A percentile compares a stretch with the other conserved stretches of the same genome.
These are phyloP conservation scores for Etheostoma spectabile DNA, from an alignment of 2,113 vertebrate species.

Conservation along the genomic window DNA sequence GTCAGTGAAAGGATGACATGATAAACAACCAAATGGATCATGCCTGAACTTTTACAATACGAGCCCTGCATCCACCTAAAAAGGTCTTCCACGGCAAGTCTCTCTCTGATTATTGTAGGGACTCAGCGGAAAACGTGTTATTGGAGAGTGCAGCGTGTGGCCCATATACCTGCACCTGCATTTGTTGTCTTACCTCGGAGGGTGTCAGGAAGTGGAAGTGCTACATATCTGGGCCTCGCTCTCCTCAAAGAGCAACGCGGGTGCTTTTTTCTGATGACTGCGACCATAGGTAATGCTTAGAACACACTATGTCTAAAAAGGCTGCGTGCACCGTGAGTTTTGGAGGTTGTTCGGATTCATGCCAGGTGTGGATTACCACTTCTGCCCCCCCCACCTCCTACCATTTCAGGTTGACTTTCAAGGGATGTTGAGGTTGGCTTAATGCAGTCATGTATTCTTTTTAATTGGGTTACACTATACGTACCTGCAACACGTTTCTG, in stretches of 20 bases:
- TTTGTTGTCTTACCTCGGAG: constrained; percentile 41
- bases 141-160: not conserved
- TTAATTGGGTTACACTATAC: not conserved
- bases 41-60: not conserved
- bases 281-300: constrained; percentile 71
- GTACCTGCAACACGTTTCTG: not conserved
- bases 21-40: constrained; percentile 2
- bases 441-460: not conserved
- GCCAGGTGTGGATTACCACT: constrained; percentile 69
- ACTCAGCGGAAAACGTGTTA: not conserved
- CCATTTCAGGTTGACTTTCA: constrained; percentile 60
- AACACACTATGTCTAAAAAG: constrained; percentile 54
- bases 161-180: constrained; percentile 71
- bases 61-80: not conserved
- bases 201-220: constrained; percentile 34
- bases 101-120: not conserved
- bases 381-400: constrained; percentile 10
- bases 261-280: constrained; percentile 75
- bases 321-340: constrained; percentile 50
- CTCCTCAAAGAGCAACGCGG: constrained; percentile 62
- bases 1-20: constrained; percentile 13
- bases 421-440: constrained; percentile 16
- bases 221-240: constrained; percentile 60
- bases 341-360: constrained; percentile 67
- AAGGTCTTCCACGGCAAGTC: not conserved